Evolutionary conservation across 2,113 vertebrate genomes (phyloP).

Genomic region (rat (Rattus norvegicus)): DNA sequence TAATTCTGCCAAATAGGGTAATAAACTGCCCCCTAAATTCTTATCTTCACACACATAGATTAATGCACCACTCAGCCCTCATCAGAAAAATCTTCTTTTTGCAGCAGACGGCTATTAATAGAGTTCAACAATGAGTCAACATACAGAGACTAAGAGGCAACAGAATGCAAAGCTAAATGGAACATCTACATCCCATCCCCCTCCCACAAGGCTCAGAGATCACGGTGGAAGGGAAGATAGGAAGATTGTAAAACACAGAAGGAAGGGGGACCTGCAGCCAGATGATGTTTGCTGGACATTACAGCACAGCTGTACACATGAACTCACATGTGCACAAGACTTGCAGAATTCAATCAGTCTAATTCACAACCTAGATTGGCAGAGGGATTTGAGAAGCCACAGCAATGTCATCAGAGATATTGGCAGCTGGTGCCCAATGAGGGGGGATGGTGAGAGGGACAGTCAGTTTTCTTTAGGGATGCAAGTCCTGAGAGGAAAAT

Average conservation of each 20-base stretch:
- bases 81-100: background rate
- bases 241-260: background rate
- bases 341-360: background rate
- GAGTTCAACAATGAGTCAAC: background rate
- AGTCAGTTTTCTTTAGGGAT: background rate
- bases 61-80: background rate
- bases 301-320: background rate
- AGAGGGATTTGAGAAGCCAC: background rate
- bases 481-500: background rate
- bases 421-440: background rate
- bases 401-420: background rate
- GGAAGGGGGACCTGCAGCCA: background rate
- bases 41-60: background rate
- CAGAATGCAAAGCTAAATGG: background rate
- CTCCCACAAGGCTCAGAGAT: background rate
- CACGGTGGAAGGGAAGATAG: background rate
- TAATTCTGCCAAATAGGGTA: background rate
- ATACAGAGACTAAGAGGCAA: background rate
- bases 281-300: background rate
- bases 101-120: background rate
- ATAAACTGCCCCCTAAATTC: background rate
- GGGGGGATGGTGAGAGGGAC: no score
- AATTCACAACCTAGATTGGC: background rate
- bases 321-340: background rate
- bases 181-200: background rate